phyloP scores from a whole-genome alignment of 2,797 vertebrate species.

The Chelmon rostratus region DNA sequence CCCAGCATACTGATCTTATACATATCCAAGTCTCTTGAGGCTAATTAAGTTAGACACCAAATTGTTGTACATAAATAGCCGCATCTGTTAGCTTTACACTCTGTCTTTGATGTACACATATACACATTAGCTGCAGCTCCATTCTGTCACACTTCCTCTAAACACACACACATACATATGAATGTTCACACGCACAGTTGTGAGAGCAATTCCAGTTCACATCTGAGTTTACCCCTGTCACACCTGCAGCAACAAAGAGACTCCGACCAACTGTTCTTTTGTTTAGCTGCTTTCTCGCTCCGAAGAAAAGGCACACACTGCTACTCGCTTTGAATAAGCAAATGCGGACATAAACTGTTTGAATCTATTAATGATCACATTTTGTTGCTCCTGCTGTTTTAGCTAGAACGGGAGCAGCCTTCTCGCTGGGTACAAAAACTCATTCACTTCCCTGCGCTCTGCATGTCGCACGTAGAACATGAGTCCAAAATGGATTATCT shows the following conservation, averaged over 20 bases:
- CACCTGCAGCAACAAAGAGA: constrained; percentile 81
- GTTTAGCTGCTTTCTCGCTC: constrained; percentile 61
- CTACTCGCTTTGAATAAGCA: constrained; percentile 55
- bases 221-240: constrained; percentile 66
- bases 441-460: constrained; percentile 28
- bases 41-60: constrained; percentile 66
- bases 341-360: constrained; percentile 50
- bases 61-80: constrained; percentile 62
- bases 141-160: constrained; percentile 67
- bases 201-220: constrained; percentile 64
- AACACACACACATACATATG: constrained; percentile 28
- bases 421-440: constrained; percentile 40
- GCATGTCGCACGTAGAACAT: background rate
- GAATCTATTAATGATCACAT: constrained; percentile 52
- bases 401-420: constrained; percentile 36
- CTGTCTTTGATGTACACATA: constrained; percentile 54
- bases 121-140: constrained; percentile 65
- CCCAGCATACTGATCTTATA: constrained; percentile 63
- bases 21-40: constrained; percentile 60
- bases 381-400: constrained; percentile 52
- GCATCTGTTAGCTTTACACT: constrained; percentile 63
- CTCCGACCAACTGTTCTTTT: constrained; percentile 74
- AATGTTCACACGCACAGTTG: constrained; percentile 19
- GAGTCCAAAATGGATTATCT: background rate
- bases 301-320: constrained; percentile 42